phyloP scores from a whole-genome alignment of 2,797 vertebrate genomes.

The Diplodus sargus region DNA sequence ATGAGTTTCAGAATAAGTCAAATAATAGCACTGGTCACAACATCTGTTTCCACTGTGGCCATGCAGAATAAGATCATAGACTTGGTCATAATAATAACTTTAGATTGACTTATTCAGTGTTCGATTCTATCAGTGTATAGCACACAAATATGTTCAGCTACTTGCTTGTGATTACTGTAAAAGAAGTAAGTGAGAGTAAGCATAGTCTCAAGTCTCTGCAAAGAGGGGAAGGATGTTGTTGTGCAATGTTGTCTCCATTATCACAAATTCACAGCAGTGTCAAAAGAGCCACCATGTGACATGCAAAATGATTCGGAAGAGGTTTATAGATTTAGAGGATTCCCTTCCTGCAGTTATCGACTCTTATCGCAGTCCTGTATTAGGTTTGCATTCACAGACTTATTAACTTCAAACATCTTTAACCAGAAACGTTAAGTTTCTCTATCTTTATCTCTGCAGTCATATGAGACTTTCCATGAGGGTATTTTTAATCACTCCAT shows the following conservation, averaged over 20 bases:
- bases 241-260: neutral
- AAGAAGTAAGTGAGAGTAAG: neutral
- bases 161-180: neutral
- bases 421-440: neutral
- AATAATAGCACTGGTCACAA: neutral
- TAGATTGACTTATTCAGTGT: neutral
- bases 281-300: neutral
- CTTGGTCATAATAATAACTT: neutral
- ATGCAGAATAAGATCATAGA: neutral
- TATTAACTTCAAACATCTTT: neutral
- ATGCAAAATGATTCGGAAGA: neutral
- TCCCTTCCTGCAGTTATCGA: neutral
- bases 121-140: neutral
- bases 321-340: neutral
- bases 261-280: neutral
- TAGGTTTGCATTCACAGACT: neutral
- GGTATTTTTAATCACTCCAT: neutral
- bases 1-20: conserved; percentile 16
- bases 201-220: neutral
- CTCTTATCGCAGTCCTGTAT: neutral
- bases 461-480: neutral
- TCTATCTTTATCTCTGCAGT: neutral
- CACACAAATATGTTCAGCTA: neutral
- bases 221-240: conserved; percentile 34
- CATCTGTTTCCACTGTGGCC: neutral